Base-by-base conservation (phyloP, 30 jellyfish, hydroid and myxozoan genomes). In the Aurelia coerulea region DNA sequence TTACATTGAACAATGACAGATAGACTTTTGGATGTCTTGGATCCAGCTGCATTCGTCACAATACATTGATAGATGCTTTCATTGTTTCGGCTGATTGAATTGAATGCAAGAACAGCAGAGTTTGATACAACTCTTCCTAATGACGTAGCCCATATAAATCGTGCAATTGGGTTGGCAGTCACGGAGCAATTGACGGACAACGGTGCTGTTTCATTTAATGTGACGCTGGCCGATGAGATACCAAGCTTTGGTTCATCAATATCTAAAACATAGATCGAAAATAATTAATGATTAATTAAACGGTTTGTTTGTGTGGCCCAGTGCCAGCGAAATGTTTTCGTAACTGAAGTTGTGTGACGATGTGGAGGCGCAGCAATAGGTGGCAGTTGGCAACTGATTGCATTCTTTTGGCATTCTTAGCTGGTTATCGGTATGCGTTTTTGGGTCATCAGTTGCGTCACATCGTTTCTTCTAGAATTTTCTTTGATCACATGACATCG, bases 1-100 rank as follows among this genome's bases (percentile, higher is more conserved):
- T 87, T 79, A 87, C 96, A 87, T 9, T 60, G 79, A 0, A 87
- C 96, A 15, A 54, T 73, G n/a, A 87, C 13, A 17, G 65, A 71
- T 2, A 87, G 64, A 78, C 49, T 50, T n/a, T 5, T n/a, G 12
- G 87, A 73, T 8, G n/a, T 67, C 34, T 33, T 73, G 3, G 88
- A 19, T 37, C 92, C 86, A 32, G 84, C 91, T 0, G 67, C 74
- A 56, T 83, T 83, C 4, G 74, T 42, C 2, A 79, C 92, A 15
- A 3, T 13, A 58, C 96, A 87, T 4, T 52, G 13, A 78, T 73
- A 87, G 13, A 49, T 37, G 8, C 69, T 82, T 4, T 68, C 59
- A 69, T 87, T 64, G 6, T 19, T 56, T 33, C 86, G 64, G 32
- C 19, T 32, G 41, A 87, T 52, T 7, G 84, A 53, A 59, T 68